These are phyloP conservation scores for Neogale vison DNA, from an alignment of 2,113 vertebrate species.

Conservation along the genomic window DNA sequence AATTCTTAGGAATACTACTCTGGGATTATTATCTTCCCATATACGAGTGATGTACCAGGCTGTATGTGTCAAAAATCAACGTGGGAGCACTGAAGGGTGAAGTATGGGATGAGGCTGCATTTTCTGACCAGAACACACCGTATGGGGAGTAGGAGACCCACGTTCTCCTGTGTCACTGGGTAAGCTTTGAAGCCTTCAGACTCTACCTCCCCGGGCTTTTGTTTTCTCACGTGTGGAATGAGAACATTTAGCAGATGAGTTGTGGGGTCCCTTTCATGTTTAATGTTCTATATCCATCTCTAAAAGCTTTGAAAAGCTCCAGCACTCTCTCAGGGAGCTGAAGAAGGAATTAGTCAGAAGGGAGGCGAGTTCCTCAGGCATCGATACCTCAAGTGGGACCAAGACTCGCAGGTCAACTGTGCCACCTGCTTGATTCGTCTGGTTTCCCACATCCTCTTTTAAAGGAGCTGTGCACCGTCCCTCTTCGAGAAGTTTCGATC, in stretches of 20 bases:
- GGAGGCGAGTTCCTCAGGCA: background rate
- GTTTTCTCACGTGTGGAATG: background rate
- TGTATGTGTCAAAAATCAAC: background rate
- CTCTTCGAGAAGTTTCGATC: background rate
- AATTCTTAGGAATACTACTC: background rate
- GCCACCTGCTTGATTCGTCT: slow-evolving; percentile 7
- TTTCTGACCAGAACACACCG: rapidly evolving
- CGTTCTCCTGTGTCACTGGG: background rate
- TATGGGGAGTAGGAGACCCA: background rate
- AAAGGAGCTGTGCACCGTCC: background rate
- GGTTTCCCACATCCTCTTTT: slow-evolving; percentile 65
- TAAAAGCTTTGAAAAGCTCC: background rate
- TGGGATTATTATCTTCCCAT: background rate
- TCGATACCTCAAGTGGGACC: rapidly evolving
- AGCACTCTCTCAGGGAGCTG: background rate
- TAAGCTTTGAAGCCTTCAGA: background rate
- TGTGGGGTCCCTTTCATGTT: background rate
- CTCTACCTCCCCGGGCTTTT: background rate
- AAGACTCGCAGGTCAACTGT: background rate
- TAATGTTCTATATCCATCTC: background rate
- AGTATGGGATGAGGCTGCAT: background rate
- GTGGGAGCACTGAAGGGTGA: background rate
- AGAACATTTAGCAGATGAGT: background rate
- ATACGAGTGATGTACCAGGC: background rate
- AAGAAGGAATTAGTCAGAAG: background rate